Evolutionary conservation across 1,140 invertebrate genomes (phyloP), one percentile per base, ranked within the genome.

Genomic region (Drosophila bifasciata): DNA sequence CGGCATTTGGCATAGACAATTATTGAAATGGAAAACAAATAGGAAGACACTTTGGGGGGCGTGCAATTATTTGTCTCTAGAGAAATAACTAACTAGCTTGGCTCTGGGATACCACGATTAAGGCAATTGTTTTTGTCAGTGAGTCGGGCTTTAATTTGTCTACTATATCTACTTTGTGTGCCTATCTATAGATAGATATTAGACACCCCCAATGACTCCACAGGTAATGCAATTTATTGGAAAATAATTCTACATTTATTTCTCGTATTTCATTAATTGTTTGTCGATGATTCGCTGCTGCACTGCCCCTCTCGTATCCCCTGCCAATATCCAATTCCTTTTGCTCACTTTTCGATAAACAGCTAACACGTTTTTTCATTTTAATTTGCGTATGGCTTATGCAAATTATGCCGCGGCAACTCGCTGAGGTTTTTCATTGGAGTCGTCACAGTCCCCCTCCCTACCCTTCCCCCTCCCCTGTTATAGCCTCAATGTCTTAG

Each of bases 301-400:
- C 19, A 19, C 19, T 19, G 0, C 19, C 19, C 19, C 19, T 21
- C 3, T 21, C 19, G n/a, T n/a, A n/a, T 21, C 19, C 2, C 19
- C 19, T 19, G 1, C 19, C 19, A 1, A 74, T 58, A 70, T 63
- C 32, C 32, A 8, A 36, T 11, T 9, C 9, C 9, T 11, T 36
- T 36, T 9, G 76, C 67, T 55, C 56, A 63, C 66, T 81, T 73
- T 67, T 58, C 51, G 81, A 86, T 86, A 86, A 53, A 60, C 46
- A 81, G 88, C 81, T 86, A 88, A 80, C 83, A 88, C 83, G 81
- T 86, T 78, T 81, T 81, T 61, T 69, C 77, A 55, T 45, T 85
- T 86, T 70, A 86, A 86, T 85, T 81, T 76, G 77, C 83, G 61
- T 77, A 60, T 66, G 58, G 58, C 59, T 81, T 78, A 81, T 77